Evolutionary conservation across 2,113 vertebrate genomes (phyloP).

Genomic region (Embiotoca jacksoni): DNA sequence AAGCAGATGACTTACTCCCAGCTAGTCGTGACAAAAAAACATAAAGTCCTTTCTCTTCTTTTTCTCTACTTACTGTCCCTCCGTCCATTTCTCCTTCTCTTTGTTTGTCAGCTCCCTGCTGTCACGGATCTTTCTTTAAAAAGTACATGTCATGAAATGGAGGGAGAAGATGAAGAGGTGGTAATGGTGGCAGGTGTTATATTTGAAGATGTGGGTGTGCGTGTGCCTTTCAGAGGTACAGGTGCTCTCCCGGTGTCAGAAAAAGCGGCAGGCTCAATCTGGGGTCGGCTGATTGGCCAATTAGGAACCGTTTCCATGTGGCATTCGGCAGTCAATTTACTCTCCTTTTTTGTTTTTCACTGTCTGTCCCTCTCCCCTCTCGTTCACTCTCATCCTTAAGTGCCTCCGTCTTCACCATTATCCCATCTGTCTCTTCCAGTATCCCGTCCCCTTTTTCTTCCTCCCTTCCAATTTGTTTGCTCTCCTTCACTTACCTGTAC

Average conservation of each 20-base stretch:
- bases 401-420: constrained; percentile 63
- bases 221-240: constrained; percentile 58
- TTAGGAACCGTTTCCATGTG: constrained; percentile 82
- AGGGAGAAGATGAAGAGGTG: constrained; percentile 70
- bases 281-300: constrained; percentile 79
- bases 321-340: constrained; percentile 78
- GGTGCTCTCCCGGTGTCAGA: constrained; percentile 64
- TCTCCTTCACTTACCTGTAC: constrained; percentile 44
- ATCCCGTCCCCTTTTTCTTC: constrained; percentile 56
- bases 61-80: constrained; percentile 2
- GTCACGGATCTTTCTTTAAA: constrained; percentile 67
- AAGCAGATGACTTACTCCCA: constrained; percentile 39
- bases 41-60: background rate
- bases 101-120: constrained; percentile 56
- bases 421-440: constrained; percentile 72
- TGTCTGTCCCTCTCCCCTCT: constrained; percentile 43
- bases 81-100: constrained; percentile 2
- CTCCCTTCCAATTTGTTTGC: constrained; percentile 61
- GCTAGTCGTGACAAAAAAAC: constrained; percentile 5
- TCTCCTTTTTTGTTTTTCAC: constrained; percentile 47
- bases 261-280: constrained; percentile 73
- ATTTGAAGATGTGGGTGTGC: constrained; percentile 53
- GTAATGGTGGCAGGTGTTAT: constrained; percentile 74
- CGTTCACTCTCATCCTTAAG: constrained; percentile 69
- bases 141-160: constrained; percentile 64